Percentiles rank a stretch among this genome's conserved stretches.
These are phyloP conservation scores for Planiliza haematocheilus DNA, from an alignment of 2,113 vertebrate genomes.

Conservation along the genomic window DNA sequence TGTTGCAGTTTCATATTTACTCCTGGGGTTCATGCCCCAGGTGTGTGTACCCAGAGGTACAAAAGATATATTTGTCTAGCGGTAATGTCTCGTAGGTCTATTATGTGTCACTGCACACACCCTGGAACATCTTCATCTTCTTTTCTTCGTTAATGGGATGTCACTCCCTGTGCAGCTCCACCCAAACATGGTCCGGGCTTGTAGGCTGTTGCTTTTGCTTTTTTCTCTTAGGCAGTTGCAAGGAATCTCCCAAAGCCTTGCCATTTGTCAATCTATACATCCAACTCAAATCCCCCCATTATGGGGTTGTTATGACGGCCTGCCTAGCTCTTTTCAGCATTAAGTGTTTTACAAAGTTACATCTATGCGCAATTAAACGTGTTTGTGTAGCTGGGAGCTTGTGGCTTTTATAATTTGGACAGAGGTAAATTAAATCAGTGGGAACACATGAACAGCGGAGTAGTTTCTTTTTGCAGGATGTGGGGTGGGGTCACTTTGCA, in stretches of 20 bases:
- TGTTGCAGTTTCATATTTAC: too few species aligned
- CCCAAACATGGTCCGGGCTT: constrained; percentile 58
- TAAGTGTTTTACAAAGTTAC: constrained; percentile 28
- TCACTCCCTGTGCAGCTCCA: constrained; percentile 44
- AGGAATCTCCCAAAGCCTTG: constrained; percentile 40
- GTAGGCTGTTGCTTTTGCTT: constrained; percentile 36
- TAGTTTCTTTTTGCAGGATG: constrained; percentile 5
- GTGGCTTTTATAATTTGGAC: constrained; percentile 7
- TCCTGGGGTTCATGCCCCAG: constrained; percentile 36
- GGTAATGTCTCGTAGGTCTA: constrained; percentile 28
- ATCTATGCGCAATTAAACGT: constrained; percentile 9
- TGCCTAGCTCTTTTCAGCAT: background rate
- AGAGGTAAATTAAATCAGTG: constrained; percentile 30
- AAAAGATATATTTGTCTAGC: constrained; percentile 46
- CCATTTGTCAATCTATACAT: constrained; percentile 41
- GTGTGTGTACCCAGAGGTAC: constrained; percentile 59
- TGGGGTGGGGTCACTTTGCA: constrained; percentile 52
- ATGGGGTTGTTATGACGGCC: background rate
- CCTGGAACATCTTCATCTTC: constrained; percentile 54
- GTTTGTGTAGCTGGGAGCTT: constrained; percentile 17
- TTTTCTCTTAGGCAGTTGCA: constrained; percentile 2
- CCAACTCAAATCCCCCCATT: constrained; percentile 27
- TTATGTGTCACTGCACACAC: constrained; percentile 56
- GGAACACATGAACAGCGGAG: constrained; percentile 15
- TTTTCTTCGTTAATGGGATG: constrained; percentile 35